Evolutionary conservation across 2,888 invertebrate genomes (phyloP), one percentile per base, ranked within the genome.

Genomic region (Lochmaea crataegi): DNA sequence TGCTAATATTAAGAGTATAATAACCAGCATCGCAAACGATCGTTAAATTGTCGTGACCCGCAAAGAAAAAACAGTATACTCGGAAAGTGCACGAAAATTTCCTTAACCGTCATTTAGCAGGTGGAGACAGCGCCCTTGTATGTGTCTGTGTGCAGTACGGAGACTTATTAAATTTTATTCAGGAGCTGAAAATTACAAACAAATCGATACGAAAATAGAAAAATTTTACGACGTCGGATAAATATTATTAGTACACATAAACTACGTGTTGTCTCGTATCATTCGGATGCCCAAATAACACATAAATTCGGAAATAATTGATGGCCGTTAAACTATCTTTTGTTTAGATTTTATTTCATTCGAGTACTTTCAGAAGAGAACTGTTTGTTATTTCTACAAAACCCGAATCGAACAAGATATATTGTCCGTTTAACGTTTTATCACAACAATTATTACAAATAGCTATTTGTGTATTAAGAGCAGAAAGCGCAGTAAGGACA

Each of bases 261-360:
- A 75, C 68, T 75, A 71, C 73, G 73, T 53, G 75, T 75, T 75
- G 75, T 75, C 75, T 71, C 73, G 68, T 75, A 75, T 75, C 75
- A 75, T 73, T 75, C 73, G 71, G 69, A 63, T 71, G 71, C 73
- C 75, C 68, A 73, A 73, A 75, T 75, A 74, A 75, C 71, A 72
- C 72, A 75, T 75, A 75, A 75, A 75, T 73, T 75, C 71, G 66
- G 64, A 71, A 73, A 73, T 71, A 71, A 68, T 71, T 73, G 75
- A 71, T 75, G 71, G 75, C 51, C 66, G 66, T 75, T 68, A 75
- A 75, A 71, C 61, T 18, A 41, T 63, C 61, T 65, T 65, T 38
- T 71, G 73, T 75, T 73, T 75, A 75, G 65, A 73, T 71, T 68
- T 68, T 66, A 66, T 75, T 71, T 71, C 71, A 75, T 66, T 73